A percentile compares a stretch with the other conserved stretches of the same genome.
phyloP scores from a whole-genome alignment of 2,113 vertebrate genomes.

The Scophthalmus maximus region DNA sequence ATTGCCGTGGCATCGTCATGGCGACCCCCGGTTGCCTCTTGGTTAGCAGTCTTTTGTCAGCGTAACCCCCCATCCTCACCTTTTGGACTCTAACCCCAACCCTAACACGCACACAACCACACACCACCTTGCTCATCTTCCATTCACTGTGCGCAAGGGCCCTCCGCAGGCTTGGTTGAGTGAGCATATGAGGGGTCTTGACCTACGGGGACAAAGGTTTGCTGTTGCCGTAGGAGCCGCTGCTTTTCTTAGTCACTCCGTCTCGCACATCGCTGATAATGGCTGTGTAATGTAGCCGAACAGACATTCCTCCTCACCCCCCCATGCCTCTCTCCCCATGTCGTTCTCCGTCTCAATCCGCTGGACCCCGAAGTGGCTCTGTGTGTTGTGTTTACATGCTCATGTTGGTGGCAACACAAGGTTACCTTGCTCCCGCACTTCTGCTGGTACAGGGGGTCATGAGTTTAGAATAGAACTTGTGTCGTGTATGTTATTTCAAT shows the following conservation, averaged over 20 bases:
- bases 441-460: constrained; percentile 16
- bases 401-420: constrained; percentile 57
- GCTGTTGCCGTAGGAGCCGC: constrained; percentile 52
- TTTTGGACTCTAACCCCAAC: constrained; percentile 14
- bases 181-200: constrained; percentile 54
- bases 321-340: constrained; percentile 12
- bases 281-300: constrained; percentile 40
- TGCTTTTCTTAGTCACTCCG: constrained; percentile 34
- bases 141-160: constrained; percentile 22
- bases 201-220: constrained; percentile 65
- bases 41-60: constrained; percentile 39
- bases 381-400: constrained; percentile 63
- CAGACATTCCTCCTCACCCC: constrained; percentile 47
- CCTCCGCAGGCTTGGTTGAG: constrained; percentile 53
- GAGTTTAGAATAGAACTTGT: neutral
- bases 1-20: constrained; percentile 58
- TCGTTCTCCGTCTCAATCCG: constrained; percentile 25
- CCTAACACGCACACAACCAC: constrained; percentile 28
- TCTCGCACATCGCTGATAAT: constrained; percentile 27
- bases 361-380: constrained; percentile 33
- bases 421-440: constrained; percentile 25
- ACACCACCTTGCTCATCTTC: constrained; percentile 56
- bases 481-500: constrained; percentile 50
- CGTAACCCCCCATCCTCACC: neutral
- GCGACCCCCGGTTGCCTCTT: constrained; percentile 25